phyloP scores from a whole-genome alignment of 53 echinoderm and acorn worm species.

The Patiria pectinifera region DNA sequence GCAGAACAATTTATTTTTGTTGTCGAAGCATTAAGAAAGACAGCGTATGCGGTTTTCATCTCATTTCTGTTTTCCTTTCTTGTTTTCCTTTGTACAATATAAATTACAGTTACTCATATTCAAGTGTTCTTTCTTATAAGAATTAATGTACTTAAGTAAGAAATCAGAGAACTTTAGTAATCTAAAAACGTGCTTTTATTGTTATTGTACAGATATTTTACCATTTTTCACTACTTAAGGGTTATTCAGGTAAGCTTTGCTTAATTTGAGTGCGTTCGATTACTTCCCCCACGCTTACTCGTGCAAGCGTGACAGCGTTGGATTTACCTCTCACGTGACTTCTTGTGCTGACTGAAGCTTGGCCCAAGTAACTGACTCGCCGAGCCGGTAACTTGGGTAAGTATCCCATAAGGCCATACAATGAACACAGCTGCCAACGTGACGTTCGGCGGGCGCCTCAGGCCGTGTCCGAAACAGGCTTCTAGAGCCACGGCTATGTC shows the following conservation, averaged over 20 bases:
- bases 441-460: no score
- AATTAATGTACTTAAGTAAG: conserved; percentile 1
- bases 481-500: no score
- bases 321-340: no score
- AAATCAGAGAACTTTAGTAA: neutral
- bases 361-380: no score
- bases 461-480: no score
- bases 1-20: neutral
- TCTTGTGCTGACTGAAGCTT: no score
- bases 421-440: no score
- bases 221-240: neutral
- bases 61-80: neutral
- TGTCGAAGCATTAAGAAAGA: neutral
- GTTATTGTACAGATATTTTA: neutral
- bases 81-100: neutral
- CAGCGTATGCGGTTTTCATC: neutral
- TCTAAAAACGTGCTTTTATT: neutral
- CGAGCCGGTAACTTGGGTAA: no score
- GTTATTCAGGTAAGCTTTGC: neutral
- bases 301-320: no score
- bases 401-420: no score
- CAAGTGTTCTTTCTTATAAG: conserved; percentile 13
- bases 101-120: neutral
- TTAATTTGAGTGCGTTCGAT: no score
- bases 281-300: no score